Conservation (phyloP, 2,113 vertebrate genomes). For the Capreolus pygargus region DNA sequence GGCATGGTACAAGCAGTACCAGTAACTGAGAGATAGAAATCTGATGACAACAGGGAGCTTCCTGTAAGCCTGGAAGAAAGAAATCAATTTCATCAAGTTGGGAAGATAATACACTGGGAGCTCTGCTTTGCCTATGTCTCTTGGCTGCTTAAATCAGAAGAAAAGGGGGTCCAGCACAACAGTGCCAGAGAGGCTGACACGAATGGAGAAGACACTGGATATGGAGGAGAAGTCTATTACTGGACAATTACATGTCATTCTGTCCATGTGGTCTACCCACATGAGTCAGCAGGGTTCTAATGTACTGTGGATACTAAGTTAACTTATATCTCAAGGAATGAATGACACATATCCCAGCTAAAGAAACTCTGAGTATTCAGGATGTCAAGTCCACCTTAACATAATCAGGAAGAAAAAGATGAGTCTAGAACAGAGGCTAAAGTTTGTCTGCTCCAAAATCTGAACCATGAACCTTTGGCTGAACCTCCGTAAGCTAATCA, state of each 20-base stretch:
- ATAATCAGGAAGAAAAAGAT: conserved; percentile 32
- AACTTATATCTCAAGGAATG: background rate
- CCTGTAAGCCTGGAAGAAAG: background rate
- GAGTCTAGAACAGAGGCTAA: background rate
- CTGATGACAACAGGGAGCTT: conserved; percentile 11
- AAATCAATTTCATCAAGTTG: background rate
- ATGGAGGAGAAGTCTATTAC: background rate
- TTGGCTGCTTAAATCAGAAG: background rate
- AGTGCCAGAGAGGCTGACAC: background rate
- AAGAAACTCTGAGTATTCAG: background rate
- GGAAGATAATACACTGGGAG: background rate
- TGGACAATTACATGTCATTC: background rate
- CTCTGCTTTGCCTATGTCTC: background rate
- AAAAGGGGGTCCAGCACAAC: background rate
- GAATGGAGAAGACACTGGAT: background rate
- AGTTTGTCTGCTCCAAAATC: conserved; percentile 44
- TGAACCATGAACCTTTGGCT: conserved; percentile 28
- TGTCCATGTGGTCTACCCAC: background rate
- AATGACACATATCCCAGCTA: background rate
- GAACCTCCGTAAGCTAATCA: conserved; percentile 16
- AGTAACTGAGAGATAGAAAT: conserved; percentile 15
- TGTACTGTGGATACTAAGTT: background rate
- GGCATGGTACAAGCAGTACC: background rate
- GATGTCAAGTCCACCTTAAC: background rate
- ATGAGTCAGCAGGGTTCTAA: background rate